Evolutionary conservation across 2,888 invertebrate genomes (phyloP).

Genomic region (Acleris sparsana): DNA sequence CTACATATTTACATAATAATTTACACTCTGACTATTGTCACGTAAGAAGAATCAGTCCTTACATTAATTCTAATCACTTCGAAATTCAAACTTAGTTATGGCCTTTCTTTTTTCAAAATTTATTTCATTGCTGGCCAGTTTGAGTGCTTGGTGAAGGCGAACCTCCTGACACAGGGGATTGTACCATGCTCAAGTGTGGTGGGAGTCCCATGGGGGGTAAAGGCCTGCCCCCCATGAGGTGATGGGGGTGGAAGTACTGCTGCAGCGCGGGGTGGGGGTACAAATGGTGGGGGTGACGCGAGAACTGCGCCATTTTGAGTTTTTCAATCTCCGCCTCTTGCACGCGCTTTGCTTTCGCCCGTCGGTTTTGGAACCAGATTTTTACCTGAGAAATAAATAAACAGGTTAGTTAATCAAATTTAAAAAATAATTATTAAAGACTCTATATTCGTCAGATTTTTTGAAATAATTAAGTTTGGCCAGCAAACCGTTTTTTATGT

Average conservation of each 20-base stretch:
- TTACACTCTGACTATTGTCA: conserved; percentile 42
- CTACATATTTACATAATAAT: conserved; percentile 49
- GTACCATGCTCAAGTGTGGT: conserved; percentile 72
- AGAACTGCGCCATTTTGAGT: conserved; percentile 90
- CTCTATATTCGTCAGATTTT: too few relatives aligned
- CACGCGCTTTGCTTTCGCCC: conserved; percentile 97
- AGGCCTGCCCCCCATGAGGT: conserved; percentile 82
- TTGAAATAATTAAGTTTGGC: too few relatives aligned
- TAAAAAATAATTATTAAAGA: too few relatives aligned
- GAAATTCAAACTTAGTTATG: conserved; percentile 7
- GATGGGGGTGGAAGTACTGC: conserved; percentile 85
- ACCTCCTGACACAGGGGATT: conserved; percentile 68
- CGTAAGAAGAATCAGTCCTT: conserved; percentile 34
- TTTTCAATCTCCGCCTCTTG: conserved; percentile 99
- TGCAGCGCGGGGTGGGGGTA: conserved; percentile 85
- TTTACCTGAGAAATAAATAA: conserved; percentile 86
- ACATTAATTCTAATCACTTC: conserved; percentile 5
- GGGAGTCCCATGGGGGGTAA: conserved; percentile 76
- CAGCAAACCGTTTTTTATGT: too few relatives aligned
- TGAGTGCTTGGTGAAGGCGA: conserved; percentile 76
- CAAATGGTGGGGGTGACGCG: conserved; percentile 84
- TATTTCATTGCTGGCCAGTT: conserved; percentile 51
- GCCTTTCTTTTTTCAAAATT: background rate
- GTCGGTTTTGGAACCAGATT: conserved; percentile 97
- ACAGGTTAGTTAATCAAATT: background rate